These are phyloP conservation scores for Tortricodes alternella DNA, from an alignment of 2,888 invertebrate genomes.

Conservation along the genomic window DNA sequence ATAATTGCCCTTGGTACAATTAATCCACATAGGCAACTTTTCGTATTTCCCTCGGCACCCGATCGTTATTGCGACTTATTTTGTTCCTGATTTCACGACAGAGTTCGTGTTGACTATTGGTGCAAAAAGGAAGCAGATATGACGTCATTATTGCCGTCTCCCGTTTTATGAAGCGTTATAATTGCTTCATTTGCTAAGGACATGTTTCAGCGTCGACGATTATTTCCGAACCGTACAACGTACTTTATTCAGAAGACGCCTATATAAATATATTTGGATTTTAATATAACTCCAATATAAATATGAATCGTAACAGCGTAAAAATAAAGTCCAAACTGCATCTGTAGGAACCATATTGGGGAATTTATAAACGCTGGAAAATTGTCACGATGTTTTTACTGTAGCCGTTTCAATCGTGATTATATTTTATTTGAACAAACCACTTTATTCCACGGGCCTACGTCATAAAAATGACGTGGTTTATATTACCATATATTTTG, in stretches of 20 bases:
- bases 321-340: conserved; percentile 1
- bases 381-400: conserved; percentile 14
- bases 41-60: no score
- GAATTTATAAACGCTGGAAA: conserved; percentile 12
- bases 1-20: no score
- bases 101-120: no score
- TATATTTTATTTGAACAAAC: conserved; percentile 16
- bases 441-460: conserved; percentile 9
- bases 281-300: no score
- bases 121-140: no score
- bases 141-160: no score
- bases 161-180: no score
- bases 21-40: no score
- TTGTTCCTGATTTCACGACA: no score
- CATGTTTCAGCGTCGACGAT: not conserved
- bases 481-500: conserved; percentile 22
- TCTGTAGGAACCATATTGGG: not conserved
- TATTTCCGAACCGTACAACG: not conserved
- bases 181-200: not conserved
- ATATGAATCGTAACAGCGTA: not conserved
- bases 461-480: conserved; percentile 17
- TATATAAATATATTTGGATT: no score
- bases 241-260: no score
- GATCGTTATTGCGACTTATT: no score
- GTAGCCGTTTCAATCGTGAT: conserved; percentile 14